Evolutionary conservation across 1,140 invertebrate genomes (phyloP).

Genomic region (Saxidomus purpurata): DNA sequence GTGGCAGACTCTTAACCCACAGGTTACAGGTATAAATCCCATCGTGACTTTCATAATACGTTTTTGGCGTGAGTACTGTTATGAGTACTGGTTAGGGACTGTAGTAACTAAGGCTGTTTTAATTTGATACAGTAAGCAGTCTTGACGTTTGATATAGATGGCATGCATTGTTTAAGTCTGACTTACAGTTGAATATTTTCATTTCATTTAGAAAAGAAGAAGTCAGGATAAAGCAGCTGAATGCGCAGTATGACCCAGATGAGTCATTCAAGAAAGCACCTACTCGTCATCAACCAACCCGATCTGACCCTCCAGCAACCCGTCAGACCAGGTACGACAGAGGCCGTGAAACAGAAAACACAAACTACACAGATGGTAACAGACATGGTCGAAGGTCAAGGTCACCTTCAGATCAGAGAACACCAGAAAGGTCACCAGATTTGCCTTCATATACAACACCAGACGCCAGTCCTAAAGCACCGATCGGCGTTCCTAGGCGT

Average conservation of each 20-base stretch:
- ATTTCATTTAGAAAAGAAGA: constrained; percentile 65
- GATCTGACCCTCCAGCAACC: constrained; percentile 47
- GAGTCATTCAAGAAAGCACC: constrained; percentile 10
- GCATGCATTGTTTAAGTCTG: too few species aligned
- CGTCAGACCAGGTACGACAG: constrained; percentile 21
- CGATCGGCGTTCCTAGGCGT: constrained; percentile 10
- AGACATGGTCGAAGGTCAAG: constrained; percentile 51
- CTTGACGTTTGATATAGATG: too few species aligned
- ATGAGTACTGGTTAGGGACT: too few species aligned
- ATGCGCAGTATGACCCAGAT: constrained; percentile 26
- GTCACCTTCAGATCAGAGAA: constrained; percentile 38
- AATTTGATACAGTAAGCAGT: too few species aligned
- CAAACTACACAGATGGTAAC: constrained; percentile 56
- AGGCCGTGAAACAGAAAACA: constrained; percentile 46
- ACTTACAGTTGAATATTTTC: too few species aligned
- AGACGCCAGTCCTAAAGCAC: constrained; percentile 40
- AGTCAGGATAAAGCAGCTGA: constrained; percentile 41
- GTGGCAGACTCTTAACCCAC: too few species aligned
- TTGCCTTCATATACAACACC: constrained; percentile 26
- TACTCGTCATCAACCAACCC: constrained; percentile 29
- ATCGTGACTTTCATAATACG: too few species aligned
- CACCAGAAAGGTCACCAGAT: constrained; percentile 22
- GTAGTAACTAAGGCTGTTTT: too few species aligned
- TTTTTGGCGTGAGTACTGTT: too few species aligned
- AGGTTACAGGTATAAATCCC: too few species aligned